Conservation (phyloP, 2,888 invertebrate genomes). For the Athalia circularis region DNA sequence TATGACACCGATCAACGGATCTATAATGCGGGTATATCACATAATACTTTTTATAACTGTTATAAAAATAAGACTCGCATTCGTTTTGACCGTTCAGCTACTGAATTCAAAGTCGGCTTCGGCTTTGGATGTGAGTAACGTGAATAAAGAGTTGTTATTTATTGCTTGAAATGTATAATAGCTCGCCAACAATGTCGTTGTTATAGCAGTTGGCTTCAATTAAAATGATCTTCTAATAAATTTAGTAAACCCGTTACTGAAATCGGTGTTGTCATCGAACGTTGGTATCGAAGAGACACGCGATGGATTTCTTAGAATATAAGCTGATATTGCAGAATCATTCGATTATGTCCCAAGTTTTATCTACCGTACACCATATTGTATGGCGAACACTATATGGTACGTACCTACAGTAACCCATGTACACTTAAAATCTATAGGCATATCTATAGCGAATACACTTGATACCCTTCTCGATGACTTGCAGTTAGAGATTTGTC, state of each 20-base stretch:
- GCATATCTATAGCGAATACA: neutral
- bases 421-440: neutral
- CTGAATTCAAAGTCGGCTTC: no score
- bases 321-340: constrained; percentile 33
- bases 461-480: constrained; percentile 24
- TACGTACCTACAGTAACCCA: neutral
- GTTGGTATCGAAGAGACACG: constrained; percentile 12
- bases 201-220: constrained; percentile 18
- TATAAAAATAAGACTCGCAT: neutral
- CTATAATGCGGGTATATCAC: neutral
- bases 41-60: no score
- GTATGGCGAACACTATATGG: no score
- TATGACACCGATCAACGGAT: constrained; percentile 17
- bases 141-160: neutral
- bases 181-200: neutral
- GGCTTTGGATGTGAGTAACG: neutral
- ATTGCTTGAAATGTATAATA: neutral
- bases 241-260: constrained; percentile 13
- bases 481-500: constrained; percentile 39
- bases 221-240: constrained; percentile 21
- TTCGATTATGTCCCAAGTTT: neutral
- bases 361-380: no score
- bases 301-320: constrained; percentile 12
- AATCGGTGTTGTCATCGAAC: constrained; percentile 37
- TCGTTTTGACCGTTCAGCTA: neutral